Base-by-base conservation (phyloP, 2,797 vertebrate genomes). In the Petrocephalus schoutedeni region DNA sequence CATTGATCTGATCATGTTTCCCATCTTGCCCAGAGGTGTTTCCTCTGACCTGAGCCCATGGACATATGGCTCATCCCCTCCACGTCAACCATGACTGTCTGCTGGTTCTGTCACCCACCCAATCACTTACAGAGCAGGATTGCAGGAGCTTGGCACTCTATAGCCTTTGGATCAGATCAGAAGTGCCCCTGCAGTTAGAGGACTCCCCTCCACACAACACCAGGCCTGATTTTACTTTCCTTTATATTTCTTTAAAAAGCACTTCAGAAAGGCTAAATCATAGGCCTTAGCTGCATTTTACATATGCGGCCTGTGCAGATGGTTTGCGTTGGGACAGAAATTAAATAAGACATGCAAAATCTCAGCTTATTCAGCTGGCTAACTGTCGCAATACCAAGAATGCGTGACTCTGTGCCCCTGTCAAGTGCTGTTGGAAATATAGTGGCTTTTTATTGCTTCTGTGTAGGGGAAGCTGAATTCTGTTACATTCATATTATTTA, bases 91-190 rank as follows among this genome's bases (percentile, higher is more conserved):
- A 88, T 77, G 59, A 23, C 85, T 23, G 64, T 88, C 90, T 87
- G 90, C 90, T 86, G 87, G 23, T 54, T 57, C 67, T 89, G 83
- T 87, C 89, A 84, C 59, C 41, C 86, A 67, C 86, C 86, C 87
- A 87, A 88, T 88, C n/a, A 59, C 64, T 88, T 21, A 23, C 88
- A 84, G 87, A 71, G 51, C 49, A 90, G 87, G 89, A 91, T 87
- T 91, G 87, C 56, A 49, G 67, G 86, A 88, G 88, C 21, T 88
- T 89, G 89, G 87, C 77, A 89, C 83, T 88, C 88, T 86, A 32
- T 83, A 87, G 84, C 89, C 89, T 90, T 90, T 88, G 84, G 89
- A 87, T 77, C 58, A 45, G 28, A 91, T 89, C 89, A 88, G 88
- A 90, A 54, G 87, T 57, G n/a, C 71, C 82, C 82, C 49, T 67